Conservation (phyloP, 2,797 vertebrate species). For the Graptemys geographica region DNA sequence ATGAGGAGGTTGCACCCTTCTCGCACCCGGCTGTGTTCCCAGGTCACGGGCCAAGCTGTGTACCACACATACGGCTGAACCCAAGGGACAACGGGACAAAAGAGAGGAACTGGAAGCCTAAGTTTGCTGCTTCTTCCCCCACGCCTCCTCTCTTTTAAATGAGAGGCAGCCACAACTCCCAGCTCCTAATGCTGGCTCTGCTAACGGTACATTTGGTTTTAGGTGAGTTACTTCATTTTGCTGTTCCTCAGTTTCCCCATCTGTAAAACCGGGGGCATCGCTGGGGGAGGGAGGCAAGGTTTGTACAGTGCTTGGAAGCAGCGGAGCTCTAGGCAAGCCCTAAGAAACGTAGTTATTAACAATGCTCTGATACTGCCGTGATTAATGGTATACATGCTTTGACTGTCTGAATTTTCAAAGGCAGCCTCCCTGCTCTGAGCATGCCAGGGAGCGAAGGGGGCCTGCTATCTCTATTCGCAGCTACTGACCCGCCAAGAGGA, state of each 20-base stretch:
- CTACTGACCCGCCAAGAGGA: background rate
- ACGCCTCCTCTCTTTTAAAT: background rate
- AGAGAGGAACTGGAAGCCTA: background rate
- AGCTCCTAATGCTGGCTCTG: background rate
- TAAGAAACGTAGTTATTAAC: background rate
- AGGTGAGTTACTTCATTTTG: background rate
- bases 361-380: background rate
- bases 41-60: background rate
- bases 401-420: background rate
- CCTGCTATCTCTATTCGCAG: background rate
- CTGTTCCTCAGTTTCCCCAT: background rate
- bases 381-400: slow-evolving; percentile 23
- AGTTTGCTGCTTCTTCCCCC: background rate
- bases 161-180: background rate
- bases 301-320: background rate
- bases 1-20: background rate
- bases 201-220: accelerated
- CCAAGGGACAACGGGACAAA: background rate
- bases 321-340: background rate
- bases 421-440: slow-evolving; percentile 19
- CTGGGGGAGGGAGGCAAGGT: background rate
- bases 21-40: accelerated
- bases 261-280: background rate
- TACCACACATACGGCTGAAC: accelerated
- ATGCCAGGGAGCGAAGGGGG: background rate